These are phyloP conservation scores for Heliothis peltigera DNA, from an alignment of 2,888 invertebrate genomes.

Conservation along the genomic window DNA sequence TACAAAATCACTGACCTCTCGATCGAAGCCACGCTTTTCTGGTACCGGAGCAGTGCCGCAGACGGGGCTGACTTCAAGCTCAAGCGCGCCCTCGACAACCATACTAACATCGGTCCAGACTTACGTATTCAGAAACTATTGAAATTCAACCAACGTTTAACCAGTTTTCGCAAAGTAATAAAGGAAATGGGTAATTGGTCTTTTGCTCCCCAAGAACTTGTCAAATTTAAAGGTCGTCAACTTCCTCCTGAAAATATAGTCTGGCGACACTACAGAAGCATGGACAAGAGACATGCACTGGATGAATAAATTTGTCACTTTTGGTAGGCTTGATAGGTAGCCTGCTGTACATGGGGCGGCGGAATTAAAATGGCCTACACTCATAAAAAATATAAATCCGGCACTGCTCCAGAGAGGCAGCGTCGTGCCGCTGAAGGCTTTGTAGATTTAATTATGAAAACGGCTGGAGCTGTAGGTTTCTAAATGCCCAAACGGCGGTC, in stretches of 20 bases:
- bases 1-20: conserved; percentile 93
- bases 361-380: too few relatives aligned
- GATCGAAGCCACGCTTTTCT: conserved; percentile 92
- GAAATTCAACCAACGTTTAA: conserved; percentile 92
- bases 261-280: conserved; percentile 91
- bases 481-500: conserved; percentile 86
- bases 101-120: conserved; percentile 94
- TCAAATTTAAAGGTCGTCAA: conserved; percentile 92
- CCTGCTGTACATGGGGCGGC: too few relatives aligned
- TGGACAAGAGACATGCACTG: conserved; percentile 94
- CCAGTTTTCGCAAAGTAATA: conserved; percentile 80
- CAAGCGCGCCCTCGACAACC: conserved; percentile 92
- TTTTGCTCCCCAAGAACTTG: conserved; percentile 90
- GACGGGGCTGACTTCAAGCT: conserved; percentile 93
- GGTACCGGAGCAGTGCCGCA: conserved; percentile 95
- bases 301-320: too few relatives aligned
- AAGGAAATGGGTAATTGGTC: conserved; percentile 93
- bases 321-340: too few relatives aligned
- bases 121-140: conserved; percentile 91
- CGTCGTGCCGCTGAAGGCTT: conserved; percentile 84
- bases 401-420: conserved; percentile 79
- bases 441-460: conserved; percentile 80
- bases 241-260: conserved; percentile 91
- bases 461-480: conserved; percentile 82
- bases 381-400: too few relatives aligned